These are phyloP conservation scores for Sarcoramphus papa DNA, from an alignment of 2,797 vertebrate species.

Conservation along the genomic window DNA sequence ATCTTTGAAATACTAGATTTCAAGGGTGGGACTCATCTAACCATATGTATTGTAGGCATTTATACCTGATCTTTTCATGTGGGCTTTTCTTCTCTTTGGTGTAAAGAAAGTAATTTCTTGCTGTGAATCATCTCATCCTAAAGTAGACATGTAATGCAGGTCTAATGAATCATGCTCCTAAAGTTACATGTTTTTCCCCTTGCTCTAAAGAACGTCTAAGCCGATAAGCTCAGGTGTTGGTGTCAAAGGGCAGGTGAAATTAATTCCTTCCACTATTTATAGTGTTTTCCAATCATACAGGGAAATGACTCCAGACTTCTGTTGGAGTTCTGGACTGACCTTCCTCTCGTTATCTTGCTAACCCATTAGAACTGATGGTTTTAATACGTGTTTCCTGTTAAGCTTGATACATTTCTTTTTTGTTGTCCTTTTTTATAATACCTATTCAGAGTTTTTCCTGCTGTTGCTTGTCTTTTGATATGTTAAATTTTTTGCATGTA, in stretches of 20 bases:
- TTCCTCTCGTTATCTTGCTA: not conserved
- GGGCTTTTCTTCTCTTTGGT: not conserved
- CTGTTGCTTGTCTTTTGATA: not conserved
- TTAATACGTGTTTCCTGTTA: not conserved
- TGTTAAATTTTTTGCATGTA: not conserved
- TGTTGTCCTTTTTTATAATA: not conserved
- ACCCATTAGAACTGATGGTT: not conserved
- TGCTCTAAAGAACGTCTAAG: not conserved
- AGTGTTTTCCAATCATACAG: not conserved
- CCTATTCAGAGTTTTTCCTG: not conserved
- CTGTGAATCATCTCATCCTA: conserved; percentile 15
- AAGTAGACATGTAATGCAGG: not conserved
- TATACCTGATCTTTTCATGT: not conserved
- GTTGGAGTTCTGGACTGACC: not conserved
- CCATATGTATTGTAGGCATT: not conserved
- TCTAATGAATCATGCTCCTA: not conserved
- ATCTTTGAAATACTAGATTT: not conserved
- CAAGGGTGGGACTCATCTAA: not conserved
- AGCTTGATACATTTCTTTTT: not conserved
- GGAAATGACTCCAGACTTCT: not conserved
- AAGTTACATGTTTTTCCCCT: not conserved
- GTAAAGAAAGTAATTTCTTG: not conserved
- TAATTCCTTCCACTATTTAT: not conserved
- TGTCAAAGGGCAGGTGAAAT: conserved; percentile 8
- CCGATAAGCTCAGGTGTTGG: not conserved